Conservation (phyloP, 2,113 vertebrate genomes). For the Syrmaticus mikado region DNA sequence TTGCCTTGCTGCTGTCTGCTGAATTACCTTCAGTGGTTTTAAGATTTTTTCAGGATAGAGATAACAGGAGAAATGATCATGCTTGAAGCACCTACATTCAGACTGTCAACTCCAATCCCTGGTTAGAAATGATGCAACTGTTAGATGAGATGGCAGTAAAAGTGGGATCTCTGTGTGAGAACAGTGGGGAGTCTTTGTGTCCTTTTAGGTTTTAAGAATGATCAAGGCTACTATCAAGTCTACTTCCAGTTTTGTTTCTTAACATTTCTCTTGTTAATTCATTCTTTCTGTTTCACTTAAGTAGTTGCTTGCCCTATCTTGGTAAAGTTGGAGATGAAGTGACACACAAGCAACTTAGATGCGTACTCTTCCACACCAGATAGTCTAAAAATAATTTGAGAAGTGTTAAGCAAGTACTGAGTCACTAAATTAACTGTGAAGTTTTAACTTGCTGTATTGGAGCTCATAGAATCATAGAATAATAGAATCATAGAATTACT, state of each 20-base stretch:
- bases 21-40: background rate
- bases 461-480: background rate
- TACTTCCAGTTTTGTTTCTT: background rate
- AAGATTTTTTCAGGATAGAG: background rate
- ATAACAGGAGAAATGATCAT: background rate
- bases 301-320: background rate
- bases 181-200: background rate
- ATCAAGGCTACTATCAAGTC: background rate
- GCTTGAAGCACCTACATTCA: background rate
- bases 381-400: background rate
- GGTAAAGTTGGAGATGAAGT: background rate
- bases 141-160: background rate
- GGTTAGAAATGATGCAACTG: background rate
- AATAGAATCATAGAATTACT: too few species aligned
- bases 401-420: background rate
- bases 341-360: background rate
- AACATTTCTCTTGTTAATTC: accelerated
- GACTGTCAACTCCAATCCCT: background rate
- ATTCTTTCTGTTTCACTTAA: background rate
- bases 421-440: background rate
- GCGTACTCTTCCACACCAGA: background rate
- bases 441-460: background rate
- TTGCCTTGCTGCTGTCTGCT: background rate
- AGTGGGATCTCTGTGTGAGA: background rate
- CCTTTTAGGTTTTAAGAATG: background rate